Evolutionary conservation across 1,140 invertebrate genomes (phyloP).

Genomic region (Gonatopus flavifemur): DNA sequence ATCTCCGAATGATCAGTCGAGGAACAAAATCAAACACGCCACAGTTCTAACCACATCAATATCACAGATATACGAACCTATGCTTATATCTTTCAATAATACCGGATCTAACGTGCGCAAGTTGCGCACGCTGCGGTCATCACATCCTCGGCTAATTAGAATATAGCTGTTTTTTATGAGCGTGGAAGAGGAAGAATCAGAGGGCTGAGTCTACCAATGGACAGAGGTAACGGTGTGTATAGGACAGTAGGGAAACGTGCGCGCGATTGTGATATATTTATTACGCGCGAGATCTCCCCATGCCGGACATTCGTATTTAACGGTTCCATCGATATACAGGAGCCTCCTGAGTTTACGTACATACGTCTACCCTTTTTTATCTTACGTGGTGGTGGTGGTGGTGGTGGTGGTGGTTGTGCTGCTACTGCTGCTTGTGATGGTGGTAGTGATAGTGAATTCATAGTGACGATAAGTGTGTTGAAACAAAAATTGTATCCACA

Average conservation of each 20-base stretch:
- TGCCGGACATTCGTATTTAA: conserved; percentile 60
- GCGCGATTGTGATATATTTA: conserved; percentile 52
- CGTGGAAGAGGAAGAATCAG: conserved; percentile 60
- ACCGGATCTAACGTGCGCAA: background rate
- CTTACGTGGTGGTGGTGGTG: too few relatives aligned
- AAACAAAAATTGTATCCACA: too few relatives aligned
- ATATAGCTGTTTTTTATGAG: conserved; percentile 61
- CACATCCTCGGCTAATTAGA: conserved; percentile 53
- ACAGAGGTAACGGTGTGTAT: conserved; percentile 21
- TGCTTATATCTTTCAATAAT: background rate
- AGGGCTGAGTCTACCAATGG: conserved; percentile 46
- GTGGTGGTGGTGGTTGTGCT: too few relatives aligned
- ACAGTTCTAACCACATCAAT: too few relatives aligned
- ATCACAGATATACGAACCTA: background rate
- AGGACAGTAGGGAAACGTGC: conserved; percentile 29
- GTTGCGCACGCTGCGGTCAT: conserved; percentile 15
- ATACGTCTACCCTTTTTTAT: too few relatives aligned
- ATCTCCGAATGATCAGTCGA: too few relatives aligned
- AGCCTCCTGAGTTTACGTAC: too few relatives aligned
- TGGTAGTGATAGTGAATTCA: too few relatives aligned
- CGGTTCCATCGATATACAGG: conserved; percentile 22
- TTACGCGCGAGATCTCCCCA: conserved; percentile 50
- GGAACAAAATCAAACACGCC: too few relatives aligned
- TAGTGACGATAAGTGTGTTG: too few relatives aligned
- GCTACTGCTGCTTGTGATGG: too few relatives aligned